These are phyloP conservation scores for Callopanchax toddi DNA, from an alignment of 2,113 vertebrate genomes.

Conservation along the genomic window DNA sequence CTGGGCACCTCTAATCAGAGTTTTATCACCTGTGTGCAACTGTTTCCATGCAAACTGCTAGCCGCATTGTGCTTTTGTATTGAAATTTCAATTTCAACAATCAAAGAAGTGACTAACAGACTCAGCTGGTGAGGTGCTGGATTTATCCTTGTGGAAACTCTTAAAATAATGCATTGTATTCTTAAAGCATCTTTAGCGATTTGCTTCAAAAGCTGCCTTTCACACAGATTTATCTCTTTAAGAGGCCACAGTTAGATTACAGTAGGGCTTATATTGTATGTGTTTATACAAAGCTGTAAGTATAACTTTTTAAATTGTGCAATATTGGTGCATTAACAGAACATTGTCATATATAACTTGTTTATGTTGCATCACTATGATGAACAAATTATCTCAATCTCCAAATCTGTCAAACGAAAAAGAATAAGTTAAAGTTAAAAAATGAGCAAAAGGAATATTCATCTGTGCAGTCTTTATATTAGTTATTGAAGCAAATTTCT, in stretches of 20 bases:
- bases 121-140: conserved; percentile 7
- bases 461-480: not conserved
- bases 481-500: not conserved
- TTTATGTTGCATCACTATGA: not conserved
- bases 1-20: conserved; percentile 7
- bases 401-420: not conserved
- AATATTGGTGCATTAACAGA: not conserved
- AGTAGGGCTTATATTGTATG: too few relatives aligned
- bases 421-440: not conserved
- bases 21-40: conserved; percentile 22
- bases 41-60: conserved; percentile 74
- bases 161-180: too few relatives aligned
- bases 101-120: conserved; percentile 13
- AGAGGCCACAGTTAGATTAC: too few relatives aligned
- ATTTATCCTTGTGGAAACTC: not conserved
- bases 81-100: not conserved
- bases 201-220: too few relatives aligned
- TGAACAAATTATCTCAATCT: not conserved
- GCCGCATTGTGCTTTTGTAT: conserved; percentile 8
- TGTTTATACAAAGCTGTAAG: too few relatives aligned
- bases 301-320: too few relatives aligned
- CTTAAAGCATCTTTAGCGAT: too few relatives aligned
- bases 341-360: not conserved
- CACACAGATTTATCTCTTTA: too few relatives aligned
- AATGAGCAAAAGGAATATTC: not conserved